A percentile compares a stretch with the other conserved stretches of the same genome.
These are phyloP conservation scores for Hirtodrosophila alboralis DNA, from an alignment of 2,888 invertebrate genomes.

Conservation along the genomic window DNA sequence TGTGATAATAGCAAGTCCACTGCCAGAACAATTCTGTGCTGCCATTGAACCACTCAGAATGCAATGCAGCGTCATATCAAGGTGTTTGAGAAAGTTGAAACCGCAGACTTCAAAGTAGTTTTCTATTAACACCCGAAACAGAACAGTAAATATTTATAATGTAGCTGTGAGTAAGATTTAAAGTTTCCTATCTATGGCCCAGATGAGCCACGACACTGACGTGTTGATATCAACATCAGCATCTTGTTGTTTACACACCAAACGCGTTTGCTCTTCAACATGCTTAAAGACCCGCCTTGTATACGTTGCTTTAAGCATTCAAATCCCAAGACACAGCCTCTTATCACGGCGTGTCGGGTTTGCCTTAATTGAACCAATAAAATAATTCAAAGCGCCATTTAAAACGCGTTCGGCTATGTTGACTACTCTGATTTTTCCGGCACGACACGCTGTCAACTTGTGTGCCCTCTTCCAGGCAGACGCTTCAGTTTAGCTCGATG, in stretches of 20 bases:
- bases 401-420: constrained; percentile 55
- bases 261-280: constrained; percentile 23
- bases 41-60: constrained; percentile 25
- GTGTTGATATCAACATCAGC: constrained; percentile 13
- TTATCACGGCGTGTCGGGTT: constrained; percentile 58
- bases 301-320: constrained; percentile 9
- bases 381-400: constrained; percentile 74
- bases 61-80: neutral
- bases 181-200: constrained; percentile 5
- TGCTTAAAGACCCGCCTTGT: constrained; percentile 6
- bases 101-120: constrained; percentile 29
- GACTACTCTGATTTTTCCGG: constrained; percentile 56
- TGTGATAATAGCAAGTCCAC: constrained; percentile 46
- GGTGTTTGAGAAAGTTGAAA: constrained; percentile 2
- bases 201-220: constrained; percentile 11
- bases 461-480: constrained; percentile 35
- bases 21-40: constrained; percentile 1
- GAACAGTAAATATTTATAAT: constrained; percentile 32
- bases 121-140: constrained; percentile 29
- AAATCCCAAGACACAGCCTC: constrained; percentile 31
- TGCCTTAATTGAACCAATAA: constrained; percentile 81
- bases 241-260: constrained; percentile 58
- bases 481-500: constrained; percentile 56
- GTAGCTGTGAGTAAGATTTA: neutral
- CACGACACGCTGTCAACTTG: constrained; percentile 50